Percentiles rank a stretch among this genome's conserved stretches.
Evolutionary conservation across 2,888 invertebrate species (phyloP).

Genomic region (Leucophenga montana): DNA sequence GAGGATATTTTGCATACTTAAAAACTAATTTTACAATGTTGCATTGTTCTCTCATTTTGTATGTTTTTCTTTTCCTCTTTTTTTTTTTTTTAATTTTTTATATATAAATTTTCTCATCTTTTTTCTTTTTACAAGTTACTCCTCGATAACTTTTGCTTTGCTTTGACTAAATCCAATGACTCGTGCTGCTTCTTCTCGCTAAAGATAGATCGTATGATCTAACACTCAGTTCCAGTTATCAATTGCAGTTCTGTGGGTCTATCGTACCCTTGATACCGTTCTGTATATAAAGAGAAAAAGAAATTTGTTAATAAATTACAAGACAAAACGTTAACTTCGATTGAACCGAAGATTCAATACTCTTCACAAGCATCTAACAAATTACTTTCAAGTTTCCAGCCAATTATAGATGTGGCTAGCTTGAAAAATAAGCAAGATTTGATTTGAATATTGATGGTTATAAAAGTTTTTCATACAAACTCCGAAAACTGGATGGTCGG

Average conservation of each 20-base stretch:
- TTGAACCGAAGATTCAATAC: too few species aligned
- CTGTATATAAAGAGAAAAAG: conserved; percentile 48
- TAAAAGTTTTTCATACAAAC: too few species aligned
- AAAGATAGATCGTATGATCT: conserved; percentile 31
- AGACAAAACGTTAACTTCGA: background rate
- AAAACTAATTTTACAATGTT: conserved; percentile 54
- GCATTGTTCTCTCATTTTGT: conserved; percentile 54
- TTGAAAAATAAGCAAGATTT: too few species aligned
- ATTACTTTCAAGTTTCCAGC: too few species aligned
- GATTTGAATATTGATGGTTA: too few species aligned
- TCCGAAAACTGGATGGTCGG: too few species aligned
- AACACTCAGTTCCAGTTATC: conserved; percentile 30
- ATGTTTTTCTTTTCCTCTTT: conserved; percentile 36
- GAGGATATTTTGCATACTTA: conserved; percentile 7
- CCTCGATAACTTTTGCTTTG: conserved; percentile 12
- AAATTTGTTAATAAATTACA: conserved; percentile 11
- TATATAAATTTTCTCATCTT: conserved; percentile 17
- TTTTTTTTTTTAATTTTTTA: too few species aligned
- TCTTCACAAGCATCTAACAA: too few species aligned
- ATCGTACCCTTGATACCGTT: conserved; percentile 69
- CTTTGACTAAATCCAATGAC: conserved; percentile 33
- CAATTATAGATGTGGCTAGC: too few species aligned
- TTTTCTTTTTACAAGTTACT: conserved; percentile 13
- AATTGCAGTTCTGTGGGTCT: conserved; percentile 38
- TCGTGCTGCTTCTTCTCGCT: conserved; percentile 34